Evolutionary conservation across 2,113 vertebrate species (phyloP).

Genomic region (Tachuris rubrigastra): DNA sequence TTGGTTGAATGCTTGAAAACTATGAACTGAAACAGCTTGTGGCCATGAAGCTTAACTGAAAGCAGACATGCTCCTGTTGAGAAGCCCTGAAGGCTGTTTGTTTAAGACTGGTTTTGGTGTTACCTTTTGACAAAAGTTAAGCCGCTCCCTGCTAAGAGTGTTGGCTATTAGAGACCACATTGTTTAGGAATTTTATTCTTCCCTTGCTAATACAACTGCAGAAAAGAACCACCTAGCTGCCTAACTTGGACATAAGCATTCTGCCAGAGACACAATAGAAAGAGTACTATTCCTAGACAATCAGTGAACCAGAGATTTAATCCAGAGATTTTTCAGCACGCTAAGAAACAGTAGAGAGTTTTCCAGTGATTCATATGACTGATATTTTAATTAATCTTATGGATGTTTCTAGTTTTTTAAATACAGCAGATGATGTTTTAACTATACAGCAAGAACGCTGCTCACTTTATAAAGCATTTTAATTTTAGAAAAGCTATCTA

Average conservation of each 20-base stretch:
- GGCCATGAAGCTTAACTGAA: background rate
- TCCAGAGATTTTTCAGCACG: background rate
- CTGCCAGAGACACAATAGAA: background rate
- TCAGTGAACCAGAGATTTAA: background rate
- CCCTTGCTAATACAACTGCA: background rate
- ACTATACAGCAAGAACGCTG: background rate
- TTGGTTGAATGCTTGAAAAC: background rate
- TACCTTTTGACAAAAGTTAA: constrained; percentile 26
- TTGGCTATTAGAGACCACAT: background rate
- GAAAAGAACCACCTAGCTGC: background rate
- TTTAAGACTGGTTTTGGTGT: background rate
- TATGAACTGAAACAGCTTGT: background rate
- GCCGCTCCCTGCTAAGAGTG: background rate
- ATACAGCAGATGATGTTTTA: background rate
- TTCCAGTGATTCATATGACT: background rate
- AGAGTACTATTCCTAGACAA: background rate
- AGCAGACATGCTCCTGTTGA: background rate
- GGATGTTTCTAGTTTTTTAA: constrained; percentile 23
- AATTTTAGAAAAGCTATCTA: constrained; percentile 31
- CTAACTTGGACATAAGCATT: background rate
- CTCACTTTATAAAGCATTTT: background rate
- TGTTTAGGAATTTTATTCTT: background rate
- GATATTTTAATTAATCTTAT: constrained; percentile 13
- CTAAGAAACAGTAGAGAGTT: background rate
- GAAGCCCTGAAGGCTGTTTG: background rate